These are phyloP conservation scores for Rachycentron canadum DNA, from an alignment of 2,797 vertebrate species.

Conservation along the genomic window DNA sequence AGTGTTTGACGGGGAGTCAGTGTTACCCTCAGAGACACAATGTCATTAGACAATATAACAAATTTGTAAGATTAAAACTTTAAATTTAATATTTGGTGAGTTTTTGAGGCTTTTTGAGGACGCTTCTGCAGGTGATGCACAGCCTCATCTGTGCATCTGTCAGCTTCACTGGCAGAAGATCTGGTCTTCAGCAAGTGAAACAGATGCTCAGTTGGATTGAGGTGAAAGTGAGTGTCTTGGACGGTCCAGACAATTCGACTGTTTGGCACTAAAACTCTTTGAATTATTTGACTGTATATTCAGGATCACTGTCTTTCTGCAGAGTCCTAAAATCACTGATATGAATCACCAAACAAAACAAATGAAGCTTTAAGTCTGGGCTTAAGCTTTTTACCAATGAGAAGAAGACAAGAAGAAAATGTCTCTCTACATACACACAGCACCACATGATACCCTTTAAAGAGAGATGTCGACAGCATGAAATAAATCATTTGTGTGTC, in stretches of 20 bases:
- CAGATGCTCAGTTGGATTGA: background rate
- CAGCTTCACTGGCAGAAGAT: background rate
- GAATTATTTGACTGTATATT: background rate
- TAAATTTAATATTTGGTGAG: no score
- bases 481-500: constrained; percentile 17
- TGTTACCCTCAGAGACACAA: no score
- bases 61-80: no score
- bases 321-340: background rate
- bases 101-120: no score
- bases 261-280: background rate
- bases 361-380: no score
- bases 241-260: no score
- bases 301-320: background rate
- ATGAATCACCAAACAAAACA: background rate
- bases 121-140: no score
- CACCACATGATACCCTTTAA: constrained; percentile 9
- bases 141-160: no score
- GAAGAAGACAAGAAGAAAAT: background rate
- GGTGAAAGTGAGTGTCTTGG: background rate
- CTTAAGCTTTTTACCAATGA: background rate
- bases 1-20: no score
- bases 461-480: background rate
- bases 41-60: no score
- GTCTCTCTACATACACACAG: background rate
- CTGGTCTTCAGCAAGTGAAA: no score